Evolutionary conservation across 2,113 vertebrate genomes (phyloP).

Genomic region (Pterocles burchelli): DNA sequence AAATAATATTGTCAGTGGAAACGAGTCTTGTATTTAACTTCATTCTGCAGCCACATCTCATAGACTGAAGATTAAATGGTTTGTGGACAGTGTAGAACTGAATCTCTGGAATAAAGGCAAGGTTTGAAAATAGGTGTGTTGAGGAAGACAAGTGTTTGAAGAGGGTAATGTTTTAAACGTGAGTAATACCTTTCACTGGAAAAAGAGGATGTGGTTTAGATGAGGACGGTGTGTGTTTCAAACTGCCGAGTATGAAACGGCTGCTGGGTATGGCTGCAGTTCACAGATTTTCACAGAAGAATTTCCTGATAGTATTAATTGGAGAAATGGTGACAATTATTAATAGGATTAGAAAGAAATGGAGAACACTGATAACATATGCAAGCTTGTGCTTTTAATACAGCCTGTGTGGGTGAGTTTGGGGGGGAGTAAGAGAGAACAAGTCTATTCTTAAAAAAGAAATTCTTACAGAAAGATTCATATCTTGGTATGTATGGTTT

Average conservation of each 20-base stretch:
- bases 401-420: not conserved
- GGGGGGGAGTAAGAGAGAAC: not conserved
- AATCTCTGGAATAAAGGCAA: not conserved
- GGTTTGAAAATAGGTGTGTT: not conserved
- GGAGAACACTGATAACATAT: not conserved
- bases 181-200: not conserved
- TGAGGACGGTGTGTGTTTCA: not conserved
- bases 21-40: not conserved
- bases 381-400: not conserved
- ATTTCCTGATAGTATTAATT: not conserved
- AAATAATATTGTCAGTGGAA: not conserved
- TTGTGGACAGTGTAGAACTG: not conserved
- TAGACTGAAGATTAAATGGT: not conserved
- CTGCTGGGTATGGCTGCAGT: not conserved
- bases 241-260: not conserved
- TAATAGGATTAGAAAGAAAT: constrained; percentile 20
- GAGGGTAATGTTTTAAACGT: not conserved
- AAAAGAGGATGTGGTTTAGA: not conserved
- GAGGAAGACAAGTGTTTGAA: not conserved
- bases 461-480: not conserved
- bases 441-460: not conserved
- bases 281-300: not conserved
- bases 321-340: not conserved
- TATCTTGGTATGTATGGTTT: not conserved
- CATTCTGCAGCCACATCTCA: not conserved